Conservation (phyloP, 2,888 invertebrate genomes). For the Lepidocyrtinus sp. region DNA sequence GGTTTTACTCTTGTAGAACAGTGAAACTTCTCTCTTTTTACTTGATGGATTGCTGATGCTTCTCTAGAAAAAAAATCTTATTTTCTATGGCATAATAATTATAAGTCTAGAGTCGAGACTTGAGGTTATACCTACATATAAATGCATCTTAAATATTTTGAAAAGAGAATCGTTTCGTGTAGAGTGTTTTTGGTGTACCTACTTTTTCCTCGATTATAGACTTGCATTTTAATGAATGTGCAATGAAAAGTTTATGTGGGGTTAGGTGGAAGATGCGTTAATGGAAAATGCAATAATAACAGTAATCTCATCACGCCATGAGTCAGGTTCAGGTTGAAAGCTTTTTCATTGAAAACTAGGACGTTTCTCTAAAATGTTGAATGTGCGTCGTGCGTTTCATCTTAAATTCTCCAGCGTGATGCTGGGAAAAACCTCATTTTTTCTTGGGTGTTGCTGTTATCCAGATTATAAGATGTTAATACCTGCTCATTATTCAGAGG, state of each 20-base stretch:
- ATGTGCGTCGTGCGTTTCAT: too few species aligned
- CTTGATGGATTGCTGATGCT: neutral
- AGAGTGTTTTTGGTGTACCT: neutral
- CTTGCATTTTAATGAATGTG: neutral
- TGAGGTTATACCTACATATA: constrained; percentile 13
- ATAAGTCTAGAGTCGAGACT: constrained; percentile 13
- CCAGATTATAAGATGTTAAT: too few species aligned
- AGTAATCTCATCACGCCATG: neutral
- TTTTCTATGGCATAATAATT: constrained; percentile 13
- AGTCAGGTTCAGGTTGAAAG: neutral
- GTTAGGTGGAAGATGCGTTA: neutral
- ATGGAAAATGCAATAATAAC: neutral
- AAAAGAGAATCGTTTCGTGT: neutral
- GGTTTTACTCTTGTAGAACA: neutral
- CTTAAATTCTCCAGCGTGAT: too few species aligned
- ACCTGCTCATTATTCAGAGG: too few species aligned
- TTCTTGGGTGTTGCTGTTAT: too few species aligned
- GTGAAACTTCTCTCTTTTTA: neutral
- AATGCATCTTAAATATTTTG: constrained; percentile 1
- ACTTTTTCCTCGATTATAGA: neutral
- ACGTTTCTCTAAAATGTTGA: too few species aligned
- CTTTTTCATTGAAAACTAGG: neutral
- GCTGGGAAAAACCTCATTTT: too few species aligned
- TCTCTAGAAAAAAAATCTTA: neutral
- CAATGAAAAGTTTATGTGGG: too few species aligned